phyloP scores from a whole-genome alignment of 2,888 invertebrate genomes.

The Sphecodes monilicornis region DNA sequence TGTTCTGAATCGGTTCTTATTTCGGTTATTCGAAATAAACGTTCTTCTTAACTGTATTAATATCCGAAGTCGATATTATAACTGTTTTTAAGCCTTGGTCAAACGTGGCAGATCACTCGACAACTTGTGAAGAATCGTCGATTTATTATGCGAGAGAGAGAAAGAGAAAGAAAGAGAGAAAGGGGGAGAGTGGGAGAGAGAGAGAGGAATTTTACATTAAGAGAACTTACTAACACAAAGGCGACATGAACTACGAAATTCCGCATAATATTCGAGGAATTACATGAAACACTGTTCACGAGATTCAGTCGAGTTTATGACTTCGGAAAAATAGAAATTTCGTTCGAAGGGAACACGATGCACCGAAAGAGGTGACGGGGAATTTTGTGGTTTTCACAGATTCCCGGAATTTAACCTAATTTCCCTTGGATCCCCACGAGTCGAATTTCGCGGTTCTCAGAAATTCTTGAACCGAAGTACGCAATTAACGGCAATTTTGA shows the following conservation, averaged over 20 bases:
- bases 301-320: not conserved
- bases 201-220: not conserved
- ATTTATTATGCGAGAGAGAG: not conserved
- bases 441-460: constrained; percentile 16
- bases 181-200: no score
- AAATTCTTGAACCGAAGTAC: not conserved
- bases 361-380: not conserved
- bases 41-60: not conserved
- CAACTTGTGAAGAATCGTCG: not conserved
- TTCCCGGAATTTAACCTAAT: constrained; percentile 4
- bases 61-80: not conserved
- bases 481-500: constrained; percentile 1
- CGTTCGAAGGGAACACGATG: not conserved
- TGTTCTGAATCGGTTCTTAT: no score
- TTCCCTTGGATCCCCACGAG: not conserved
- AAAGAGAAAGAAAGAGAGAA: not conserved
- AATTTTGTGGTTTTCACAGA: constrained; percentile 14
- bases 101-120: not conserved
- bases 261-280: constrained; percentile 12
- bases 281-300: not conserved
- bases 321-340: constrained; percentile 12
- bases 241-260: not conserved
- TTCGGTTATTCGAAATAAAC: no score
- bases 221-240: not conserved
- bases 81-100: not conserved